A percentile compares a stretch with the other conserved stretches of the same genome.
phyloP scores from a whole-genome alignment of 2,888 invertebrate genomes.

The Drosophila planitibia region DNA sequence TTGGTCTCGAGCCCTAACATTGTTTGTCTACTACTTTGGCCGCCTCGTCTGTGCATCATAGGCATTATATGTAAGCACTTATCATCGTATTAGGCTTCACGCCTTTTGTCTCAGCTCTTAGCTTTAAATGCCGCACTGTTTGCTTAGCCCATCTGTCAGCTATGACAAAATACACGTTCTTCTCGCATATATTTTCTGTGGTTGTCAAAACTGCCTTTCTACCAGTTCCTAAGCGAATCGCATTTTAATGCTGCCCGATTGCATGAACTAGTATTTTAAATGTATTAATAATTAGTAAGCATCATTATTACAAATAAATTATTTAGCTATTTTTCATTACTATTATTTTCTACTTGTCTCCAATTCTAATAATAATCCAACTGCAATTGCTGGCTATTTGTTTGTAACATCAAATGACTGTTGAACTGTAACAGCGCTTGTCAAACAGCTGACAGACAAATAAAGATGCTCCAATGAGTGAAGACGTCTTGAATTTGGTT shows the following conservation, averaged over 20 bases:
- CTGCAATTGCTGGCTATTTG: neutral
- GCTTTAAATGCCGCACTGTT: slow-evolving; percentile 39
- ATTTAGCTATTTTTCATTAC: neutral
- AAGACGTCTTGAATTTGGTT: slow-evolving; percentile 14
- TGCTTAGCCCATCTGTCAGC: slow-evolving; percentile 38
- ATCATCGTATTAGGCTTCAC: slow-evolving; percentile 72
- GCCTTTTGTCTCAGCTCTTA: slow-evolving; percentile 66
- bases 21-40: slow-evolving; percentile 73
- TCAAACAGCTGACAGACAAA: slow-evolving; percentile 33
- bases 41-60: slow-evolving; percentile 42
- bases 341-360: neutral
- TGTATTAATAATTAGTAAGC: neutral
- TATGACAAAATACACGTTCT: slow-evolving; percentile 33
- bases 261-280: slow-evolving; percentile 8
- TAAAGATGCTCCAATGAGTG: slow-evolving; percentile 25
- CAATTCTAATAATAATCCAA: slow-evolving; percentile 6
- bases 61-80: slow-evolving; percentile 74
- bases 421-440: slow-evolving; percentile 30
- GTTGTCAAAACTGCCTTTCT: slow-evolving; percentile 19
- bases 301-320: neutral
- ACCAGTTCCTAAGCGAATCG: neutral
- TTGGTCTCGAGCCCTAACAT: slow-evolving; percentile 41
- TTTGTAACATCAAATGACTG: slow-evolving; percentile 18
- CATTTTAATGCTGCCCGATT: slow-evolving; percentile 9
- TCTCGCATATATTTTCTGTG: slow-evolving; percentile 26